phyloP scores from a whole-genome alignment of 2,888 invertebrate species.

The Melipona bicolor region DNA sequence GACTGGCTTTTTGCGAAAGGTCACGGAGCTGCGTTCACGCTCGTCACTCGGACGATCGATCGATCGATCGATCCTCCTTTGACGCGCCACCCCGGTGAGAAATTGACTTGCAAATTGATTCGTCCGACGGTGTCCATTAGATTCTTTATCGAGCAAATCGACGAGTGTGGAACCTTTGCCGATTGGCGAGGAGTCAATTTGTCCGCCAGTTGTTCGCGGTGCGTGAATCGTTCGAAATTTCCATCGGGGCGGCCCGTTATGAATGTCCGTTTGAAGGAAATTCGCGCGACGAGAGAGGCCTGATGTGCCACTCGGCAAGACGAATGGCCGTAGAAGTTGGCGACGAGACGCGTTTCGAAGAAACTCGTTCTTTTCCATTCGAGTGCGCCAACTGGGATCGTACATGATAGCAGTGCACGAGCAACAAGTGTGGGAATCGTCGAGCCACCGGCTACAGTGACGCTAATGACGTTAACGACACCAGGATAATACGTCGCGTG shows the following conservation, averaged over 20 bases:
- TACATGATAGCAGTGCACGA: slow-evolving; percentile 21
- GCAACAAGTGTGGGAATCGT: slow-evolving; percentile 61
- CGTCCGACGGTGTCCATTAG: neutral
- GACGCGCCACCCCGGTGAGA: neutral
- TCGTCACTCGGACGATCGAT: neutral
- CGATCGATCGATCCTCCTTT: neutral
- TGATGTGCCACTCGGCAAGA: slow-evolving; percentile 8
- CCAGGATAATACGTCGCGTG: slow-evolving; percentile 25
- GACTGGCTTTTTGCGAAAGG: slow-evolving; percentile 43
- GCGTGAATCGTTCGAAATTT: neutral
- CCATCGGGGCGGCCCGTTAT: slow-evolving; percentile 1
- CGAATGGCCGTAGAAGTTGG: slow-evolving; percentile 15
- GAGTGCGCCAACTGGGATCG: slow-evolving; percentile 23
- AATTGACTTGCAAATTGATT: neutral
- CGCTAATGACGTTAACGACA: slow-evolving; percentile 55
- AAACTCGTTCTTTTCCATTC: slow-evolving; percentile 46
- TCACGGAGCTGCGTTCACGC: slow-evolving; percentile 7
- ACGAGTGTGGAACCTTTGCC: neutral
- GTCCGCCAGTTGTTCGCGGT: no score
- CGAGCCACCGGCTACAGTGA: slow-evolving; percentile 48
- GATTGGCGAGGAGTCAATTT: no score
- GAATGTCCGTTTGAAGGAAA: neutral
- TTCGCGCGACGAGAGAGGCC: slow-evolving; percentile 15
- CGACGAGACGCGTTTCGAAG: slow-evolving; percentile 53
- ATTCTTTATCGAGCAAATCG: slow-evolving; percentile 9